phyloP scores from a whole-genome alignment of 2,113 vertebrate species.

The Bubo blakistoni region DNA sequence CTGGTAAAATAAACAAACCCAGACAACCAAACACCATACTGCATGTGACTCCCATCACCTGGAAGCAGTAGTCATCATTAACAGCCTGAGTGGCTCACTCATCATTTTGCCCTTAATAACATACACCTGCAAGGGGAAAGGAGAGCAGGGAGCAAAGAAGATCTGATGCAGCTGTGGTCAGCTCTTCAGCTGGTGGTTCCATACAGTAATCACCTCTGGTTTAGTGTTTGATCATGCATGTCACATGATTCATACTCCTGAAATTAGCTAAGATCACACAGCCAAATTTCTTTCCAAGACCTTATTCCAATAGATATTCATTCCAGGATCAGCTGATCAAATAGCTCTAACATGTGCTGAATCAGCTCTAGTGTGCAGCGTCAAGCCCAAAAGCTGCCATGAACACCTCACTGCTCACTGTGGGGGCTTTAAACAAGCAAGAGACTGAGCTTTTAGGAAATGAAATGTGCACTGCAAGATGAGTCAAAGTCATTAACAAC shows the following conservation, averaged over 20 bases:
- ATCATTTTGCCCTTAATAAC: not conserved
- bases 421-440: not conserved
- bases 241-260: not conserved
- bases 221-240: not conserved
- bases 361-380: not conserved
- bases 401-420: not conserved
- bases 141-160: not conserved
- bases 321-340: not conserved
- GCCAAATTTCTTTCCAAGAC: not conserved
- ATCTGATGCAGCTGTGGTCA: not conserved
- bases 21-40: not conserved
- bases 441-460: not conserved
- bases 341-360: not conserved
- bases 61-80: not conserved
- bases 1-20: too few species aligned
- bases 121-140: not conserved
- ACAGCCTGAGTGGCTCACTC: not conserved
- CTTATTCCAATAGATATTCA: not conserved
- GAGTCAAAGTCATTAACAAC: not conserved
- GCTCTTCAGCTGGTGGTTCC: not conserved
- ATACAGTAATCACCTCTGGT: not conserved
- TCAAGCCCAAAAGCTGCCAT: not conserved
- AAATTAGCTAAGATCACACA: not conserved
- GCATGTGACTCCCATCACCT: not conserved
- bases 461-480: not conserved